These are phyloP conservation scores for Thunnus thynnus DNA, from an alignment of 2,113 vertebrate species.

Conservation along the genomic window DNA sequence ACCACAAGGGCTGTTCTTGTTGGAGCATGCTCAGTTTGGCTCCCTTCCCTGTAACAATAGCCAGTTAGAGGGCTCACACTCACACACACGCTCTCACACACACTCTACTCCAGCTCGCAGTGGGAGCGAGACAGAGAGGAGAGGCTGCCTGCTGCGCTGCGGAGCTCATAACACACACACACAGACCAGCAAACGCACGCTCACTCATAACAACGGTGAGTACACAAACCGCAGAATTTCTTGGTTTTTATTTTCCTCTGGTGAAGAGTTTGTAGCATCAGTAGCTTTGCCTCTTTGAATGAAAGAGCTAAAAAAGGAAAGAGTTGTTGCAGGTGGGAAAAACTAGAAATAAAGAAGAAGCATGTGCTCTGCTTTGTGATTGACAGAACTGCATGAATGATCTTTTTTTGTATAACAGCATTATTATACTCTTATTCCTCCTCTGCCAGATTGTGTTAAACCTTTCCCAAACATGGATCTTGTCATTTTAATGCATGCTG, in stretches of 20 bases:
- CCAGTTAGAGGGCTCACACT: slow-evolving; percentile 62
- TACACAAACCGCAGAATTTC: slow-evolving; percentile 1
- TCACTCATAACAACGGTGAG: slow-evolving; percentile 67
- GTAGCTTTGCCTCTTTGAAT: background rate
- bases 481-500: slow-evolving; percentile 34
- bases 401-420: background rate
- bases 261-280: slow-evolving; percentile 23
- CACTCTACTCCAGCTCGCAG: slow-evolving; percentile 68
- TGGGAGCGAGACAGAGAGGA: slow-evolving; percentile 71
- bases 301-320: slow-evolving; percentile 14
- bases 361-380: slow-evolving; percentile 67
- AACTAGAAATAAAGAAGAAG: slow-evolving; percentile 45
- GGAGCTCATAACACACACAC: slow-evolving; percentile 35
- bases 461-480: background rate
- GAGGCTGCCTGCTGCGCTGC: slow-evolving; percentile 66
- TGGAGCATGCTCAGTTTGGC: slow-evolving; percentile 82
- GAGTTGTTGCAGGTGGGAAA: slow-evolving; percentile 43
- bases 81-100: slow-evolving; percentile 29
- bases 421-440: background rate
- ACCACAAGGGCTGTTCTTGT: slow-evolving; percentile 72
- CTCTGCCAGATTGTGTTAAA: background rate
- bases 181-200: slow-evolving; percentile 23
- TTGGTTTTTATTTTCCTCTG: background rate
- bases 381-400: slow-evolving; percentile 33
- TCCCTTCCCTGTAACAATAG: slow-evolving; percentile 76